These are phyloP conservation scores for Glareola pratincola DNA, from an alignment of 2,113 vertebrate genomes.

Conservation along the genomic window DNA sequence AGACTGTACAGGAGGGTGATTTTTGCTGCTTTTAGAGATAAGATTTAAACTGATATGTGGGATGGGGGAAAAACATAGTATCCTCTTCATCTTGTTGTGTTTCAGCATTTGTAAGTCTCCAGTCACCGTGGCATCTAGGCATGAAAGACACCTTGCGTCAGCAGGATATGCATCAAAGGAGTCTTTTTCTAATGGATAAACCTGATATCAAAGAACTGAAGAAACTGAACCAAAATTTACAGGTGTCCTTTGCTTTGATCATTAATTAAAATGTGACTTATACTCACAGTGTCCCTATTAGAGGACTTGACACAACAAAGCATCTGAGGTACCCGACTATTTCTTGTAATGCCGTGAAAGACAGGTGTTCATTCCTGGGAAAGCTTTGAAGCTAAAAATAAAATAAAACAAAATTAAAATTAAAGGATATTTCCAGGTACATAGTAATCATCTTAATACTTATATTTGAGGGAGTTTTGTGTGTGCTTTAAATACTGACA, in stretches of 20 bases:
- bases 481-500: constrained; percentile 55
- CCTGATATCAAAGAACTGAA: constrained; percentile 70
- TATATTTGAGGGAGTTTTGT: constrained; percentile 60
- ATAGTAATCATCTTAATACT: constrained; percentile 81
- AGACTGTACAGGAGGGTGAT: neutral
- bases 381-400: constrained; percentile 82
- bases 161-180: constrained; percentile 65
- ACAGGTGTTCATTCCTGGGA: constrained; percentile 83
- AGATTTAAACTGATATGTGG: neutral
- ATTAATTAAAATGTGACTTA: constrained; percentile 76
- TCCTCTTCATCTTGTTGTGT: constrained; percentile 14
- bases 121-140: constrained; percentile 29
- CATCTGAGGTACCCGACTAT: constrained; percentile 68
- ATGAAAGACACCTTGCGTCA: constrained; percentile 61
- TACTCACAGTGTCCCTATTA: constrained; percentile 69
- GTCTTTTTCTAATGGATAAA: constrained; percentile 58
- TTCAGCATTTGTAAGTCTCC: constrained; percentile 15
- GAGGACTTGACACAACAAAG: constrained; percentile 78
- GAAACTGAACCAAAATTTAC: constrained; percentile 69
- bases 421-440: constrained; percentile 79
- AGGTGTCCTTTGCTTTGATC: constrained; percentile 79
- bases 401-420: constrained; percentile 81
- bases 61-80: neutral
- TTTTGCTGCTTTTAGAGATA: constrained; percentile 7
- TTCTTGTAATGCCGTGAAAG: constrained; percentile 72